Evolutionary conservation across 2,888 invertebrate genomes (phyloP).

Genomic region (Scaptomyza parva): DNA sequence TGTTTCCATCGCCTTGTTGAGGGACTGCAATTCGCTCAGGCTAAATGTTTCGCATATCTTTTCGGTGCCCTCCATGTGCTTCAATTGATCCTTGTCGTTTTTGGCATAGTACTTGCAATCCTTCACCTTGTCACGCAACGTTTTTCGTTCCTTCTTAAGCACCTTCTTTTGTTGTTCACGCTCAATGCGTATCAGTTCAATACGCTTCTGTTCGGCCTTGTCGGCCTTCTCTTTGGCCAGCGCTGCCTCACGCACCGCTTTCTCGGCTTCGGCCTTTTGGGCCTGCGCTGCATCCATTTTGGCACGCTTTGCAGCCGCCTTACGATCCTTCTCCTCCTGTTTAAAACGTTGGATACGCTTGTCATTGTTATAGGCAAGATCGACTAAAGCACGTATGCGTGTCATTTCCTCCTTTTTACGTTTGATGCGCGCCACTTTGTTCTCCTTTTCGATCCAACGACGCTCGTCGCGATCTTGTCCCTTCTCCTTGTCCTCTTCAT

Average conservation of each 20-base stretch:
- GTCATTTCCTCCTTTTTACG: constrained; percentile 99
- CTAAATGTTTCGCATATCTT: constrained; percentile 94
- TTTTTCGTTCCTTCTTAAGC: constrained; percentile 94
- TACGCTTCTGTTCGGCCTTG: constrained; percentile 92
- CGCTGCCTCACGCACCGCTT: constrained; percentile 90
- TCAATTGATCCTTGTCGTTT: constrained; percentile 90
- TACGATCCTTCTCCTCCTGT: constrained; percentile 96
- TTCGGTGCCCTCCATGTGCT: constrained; percentile 96
- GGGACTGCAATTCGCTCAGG: constrained; percentile 89
- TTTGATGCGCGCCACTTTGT: constrained; percentile 95
- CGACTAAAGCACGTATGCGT: constrained; percentile 95
- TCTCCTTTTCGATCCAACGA: constrained; percentile 99
- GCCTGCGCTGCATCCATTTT: constrained; percentile 93
- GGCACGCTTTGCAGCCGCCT: constrained; percentile 94
- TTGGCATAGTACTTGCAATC: constrained; percentile 91
- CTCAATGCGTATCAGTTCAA: constrained; percentile 93
- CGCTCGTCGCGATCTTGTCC: constrained; percentile 98
- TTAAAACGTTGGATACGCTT: constrained; percentile 96
- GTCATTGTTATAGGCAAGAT: constrained; percentile 96
- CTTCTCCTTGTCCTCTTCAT: constrained; percentile 99
- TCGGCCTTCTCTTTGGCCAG: constrained; percentile 91
- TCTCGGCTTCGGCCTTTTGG: constrained; percentile 93
- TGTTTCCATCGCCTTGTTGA: constrained; percentile 89
- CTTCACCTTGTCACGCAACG: constrained; percentile 91
- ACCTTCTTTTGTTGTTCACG: constrained; percentile 93